These are phyloP conservation scores for Ernsta delagoae DNA, from an alignment of 2,888 invertebrate genomes.

Conservation along the genomic window DNA sequence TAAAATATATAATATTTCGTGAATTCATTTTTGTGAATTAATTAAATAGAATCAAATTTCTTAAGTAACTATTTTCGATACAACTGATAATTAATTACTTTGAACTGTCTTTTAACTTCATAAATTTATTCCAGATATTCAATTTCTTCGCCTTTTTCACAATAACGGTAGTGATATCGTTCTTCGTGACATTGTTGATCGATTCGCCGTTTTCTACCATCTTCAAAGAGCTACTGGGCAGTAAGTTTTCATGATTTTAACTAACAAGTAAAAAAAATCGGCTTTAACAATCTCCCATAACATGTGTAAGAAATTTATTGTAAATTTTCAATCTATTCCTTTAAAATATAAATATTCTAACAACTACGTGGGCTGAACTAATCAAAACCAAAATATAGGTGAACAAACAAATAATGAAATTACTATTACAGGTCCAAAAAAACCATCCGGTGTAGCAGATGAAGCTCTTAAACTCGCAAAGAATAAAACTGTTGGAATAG, in stretches of 20 bases:
- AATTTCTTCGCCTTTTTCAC: constrained; percentile 30
- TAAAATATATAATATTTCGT: too few relatives aligned
- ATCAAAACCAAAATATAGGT: too few relatives aligned
- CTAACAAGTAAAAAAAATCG: too few relatives aligned
- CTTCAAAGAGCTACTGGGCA: constrained; percentile 45
- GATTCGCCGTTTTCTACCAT: constrained; percentile 49
- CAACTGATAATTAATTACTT: too few relatives aligned
- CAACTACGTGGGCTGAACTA: too few relatives aligned
- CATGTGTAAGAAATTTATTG: too few relatives aligned
- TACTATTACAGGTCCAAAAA: constrained; percentile 5
- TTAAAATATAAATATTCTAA: too few relatives aligned
- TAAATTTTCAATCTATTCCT: too few relatives aligned
- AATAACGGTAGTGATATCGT: constrained; percentile 43
- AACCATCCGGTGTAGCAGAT: not conserved
- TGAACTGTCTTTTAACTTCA: not conserved
- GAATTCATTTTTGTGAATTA: too few relatives aligned
- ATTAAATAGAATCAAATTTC: too few relatives aligned
- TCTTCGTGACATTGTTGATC: constrained; percentile 45
- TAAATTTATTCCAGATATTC: constrained; percentile 35
- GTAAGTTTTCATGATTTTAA: constrained; percentile 8
- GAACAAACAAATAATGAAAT: not conserved
- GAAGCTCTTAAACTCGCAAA: not conserved
- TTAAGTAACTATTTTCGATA: too few relatives aligned
- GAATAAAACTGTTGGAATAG: not conserved
- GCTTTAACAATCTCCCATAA: too few relatives aligned